Conservation (phyloP, 2,113 vertebrate genomes). For the Nesoenas mayeri region DNA sequence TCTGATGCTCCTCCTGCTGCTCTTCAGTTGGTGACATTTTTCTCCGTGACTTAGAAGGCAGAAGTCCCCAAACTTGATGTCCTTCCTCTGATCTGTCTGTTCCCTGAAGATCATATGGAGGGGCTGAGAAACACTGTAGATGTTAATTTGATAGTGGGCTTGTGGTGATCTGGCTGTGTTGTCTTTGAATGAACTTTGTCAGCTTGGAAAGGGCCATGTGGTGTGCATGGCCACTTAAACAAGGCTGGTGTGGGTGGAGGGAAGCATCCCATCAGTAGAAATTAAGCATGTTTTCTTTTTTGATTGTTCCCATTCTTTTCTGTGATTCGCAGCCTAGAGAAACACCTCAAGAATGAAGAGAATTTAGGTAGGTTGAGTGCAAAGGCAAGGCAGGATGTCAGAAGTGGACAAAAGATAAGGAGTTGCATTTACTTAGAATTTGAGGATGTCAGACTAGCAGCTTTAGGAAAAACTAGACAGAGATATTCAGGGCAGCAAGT, state of each 20-base stretch:
- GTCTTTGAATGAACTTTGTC: not conserved
- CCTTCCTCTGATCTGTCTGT: not conserved
- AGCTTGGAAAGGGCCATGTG: not conserved
- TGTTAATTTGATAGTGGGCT: not conserved
- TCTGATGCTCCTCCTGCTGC: not conserved
- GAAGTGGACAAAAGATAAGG: not conserved
- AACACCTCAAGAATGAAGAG: constrained; percentile 17
- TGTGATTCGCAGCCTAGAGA: constrained; percentile 11
- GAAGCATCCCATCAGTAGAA: not conserved
- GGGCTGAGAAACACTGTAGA: not conserved
- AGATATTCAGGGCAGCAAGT: not conserved
- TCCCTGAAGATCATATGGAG: fast-evolving
- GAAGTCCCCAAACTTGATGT: fast-evolving
- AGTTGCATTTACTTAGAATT: not conserved
- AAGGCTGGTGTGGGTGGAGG: not conserved
- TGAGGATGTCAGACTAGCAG: not conserved
- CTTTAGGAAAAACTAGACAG: not conserved
- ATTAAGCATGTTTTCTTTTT: not conserved
- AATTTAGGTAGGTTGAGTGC: not conserved
- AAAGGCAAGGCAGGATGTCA: constrained; percentile 23
- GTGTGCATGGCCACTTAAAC: not conserved
- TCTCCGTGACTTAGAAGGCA: not conserved
- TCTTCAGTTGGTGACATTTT: not conserved
- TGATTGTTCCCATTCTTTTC: constrained; percentile 36
- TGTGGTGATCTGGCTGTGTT: not conserved